Percentiles rank a stretch among this genome's conserved stretches.
Conservation (phyloP, 2,113 vertebrate genomes). For the Nothobranchius kuhntae region DNA sequence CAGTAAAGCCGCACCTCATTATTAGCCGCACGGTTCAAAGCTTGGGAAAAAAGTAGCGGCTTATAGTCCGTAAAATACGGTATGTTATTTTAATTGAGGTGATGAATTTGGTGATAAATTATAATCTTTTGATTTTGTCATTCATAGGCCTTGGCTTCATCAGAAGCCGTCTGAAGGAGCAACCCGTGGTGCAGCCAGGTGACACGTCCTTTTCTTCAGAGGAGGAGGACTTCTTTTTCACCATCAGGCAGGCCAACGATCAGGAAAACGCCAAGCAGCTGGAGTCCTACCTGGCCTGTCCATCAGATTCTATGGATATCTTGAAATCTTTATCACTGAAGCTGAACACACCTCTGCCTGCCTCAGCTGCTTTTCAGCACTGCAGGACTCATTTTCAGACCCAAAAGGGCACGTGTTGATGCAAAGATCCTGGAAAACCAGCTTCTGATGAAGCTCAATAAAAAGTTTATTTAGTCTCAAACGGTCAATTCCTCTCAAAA, state of each 20-base stretch:
- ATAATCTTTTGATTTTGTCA: neutral
- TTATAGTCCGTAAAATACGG: no score
- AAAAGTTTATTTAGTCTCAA: no score
- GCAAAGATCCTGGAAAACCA: no score
- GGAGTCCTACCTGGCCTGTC: neutral
- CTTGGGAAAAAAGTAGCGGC: no score
- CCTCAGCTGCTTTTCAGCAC: no score
- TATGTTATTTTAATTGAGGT: neutral
- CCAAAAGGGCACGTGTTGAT: no score
- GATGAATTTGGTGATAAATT: neutral
- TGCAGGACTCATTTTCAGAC: no score
- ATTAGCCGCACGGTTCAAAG: no score
- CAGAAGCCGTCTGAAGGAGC: slow-evolving; percentile 1
- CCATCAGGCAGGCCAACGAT: neutral
- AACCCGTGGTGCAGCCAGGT: neutral
- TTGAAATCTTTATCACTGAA: neutral
- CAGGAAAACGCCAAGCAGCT: neutral
- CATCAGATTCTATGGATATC: neutral
- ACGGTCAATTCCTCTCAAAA: no score
- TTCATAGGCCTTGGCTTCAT: slow-evolving; percentile 1
- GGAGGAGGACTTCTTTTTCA: neutral
- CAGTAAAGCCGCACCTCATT: no score
- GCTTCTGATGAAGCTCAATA: no score
- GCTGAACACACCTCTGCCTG: no score
- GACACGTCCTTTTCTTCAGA: neutral